Evolutionary conservation across 1,140 invertebrate genomes (phyloP), one percentile per base, ranked within the genome.

Genomic region (Trinorchestia longiramus): DNA sequence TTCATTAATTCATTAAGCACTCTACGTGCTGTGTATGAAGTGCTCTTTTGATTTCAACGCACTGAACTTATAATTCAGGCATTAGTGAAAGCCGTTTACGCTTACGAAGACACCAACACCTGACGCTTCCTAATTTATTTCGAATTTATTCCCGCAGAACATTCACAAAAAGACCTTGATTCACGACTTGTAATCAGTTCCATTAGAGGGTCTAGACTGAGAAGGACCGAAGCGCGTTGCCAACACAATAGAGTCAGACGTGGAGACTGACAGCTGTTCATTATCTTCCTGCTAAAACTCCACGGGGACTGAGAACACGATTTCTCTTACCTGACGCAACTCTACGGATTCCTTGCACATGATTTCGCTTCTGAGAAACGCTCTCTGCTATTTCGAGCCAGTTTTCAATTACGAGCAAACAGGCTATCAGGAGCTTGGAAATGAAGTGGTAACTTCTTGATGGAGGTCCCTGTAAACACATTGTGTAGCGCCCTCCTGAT

Each of bases 391-490:
- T 94, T 94, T 94, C 92, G 43, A 94, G 92, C 92, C 44, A 45
- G 92, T 94, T 94, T 90, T 94, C 92, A 94, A 94, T 94, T 94
- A 94, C 43, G 43, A 42, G 92, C 92, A 94, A 94, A 94, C 92
- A 94, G 44, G 92, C 92, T 94, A 94, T 94, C 92, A 94, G 92
- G 92, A 94, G 92, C 92, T 94, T 94, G 92, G 92, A 94, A 94
- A 94, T 94, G 92, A 94, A 94, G 92, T 47, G 43, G 92, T 44
- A 94, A 94, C 92, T 94, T 94, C 92, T 94, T 94, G 92, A 94
- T 94, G 44, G 92, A 94, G 44, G 43, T 40, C 40, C 92, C 92
- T n/a, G 92, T 94, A 90, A 90, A 90, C 88, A 90, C 88, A 90
- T 90, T 90, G 88, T 90, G 41, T 90, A 41, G 88, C 88, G 11